Conservation (phyloP, 2,888 invertebrate species). For the Odontocerum albicorne region DNA sequence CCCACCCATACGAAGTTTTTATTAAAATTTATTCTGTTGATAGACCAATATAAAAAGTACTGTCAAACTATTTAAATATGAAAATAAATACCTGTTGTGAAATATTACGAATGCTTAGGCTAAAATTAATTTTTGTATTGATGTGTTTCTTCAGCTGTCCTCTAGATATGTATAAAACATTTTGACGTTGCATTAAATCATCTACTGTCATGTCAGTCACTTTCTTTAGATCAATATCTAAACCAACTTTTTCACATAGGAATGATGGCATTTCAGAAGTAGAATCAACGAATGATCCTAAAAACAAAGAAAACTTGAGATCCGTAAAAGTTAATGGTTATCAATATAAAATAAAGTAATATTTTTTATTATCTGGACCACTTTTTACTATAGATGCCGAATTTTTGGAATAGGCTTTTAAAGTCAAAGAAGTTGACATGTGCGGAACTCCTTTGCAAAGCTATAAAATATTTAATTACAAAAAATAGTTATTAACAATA, state of each 20-base stretch:
- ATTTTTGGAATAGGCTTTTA: no score
- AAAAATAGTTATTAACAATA: no score
- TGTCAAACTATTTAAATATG: background rate
- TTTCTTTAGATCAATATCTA: conserved; percentile 87
- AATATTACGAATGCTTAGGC: conserved; percentile 84
- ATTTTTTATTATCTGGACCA: no score
- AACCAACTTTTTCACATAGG: conserved; percentile 86
- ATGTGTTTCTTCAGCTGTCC: conserved; percentile 89
- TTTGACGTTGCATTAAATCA: conserved; percentile 79
- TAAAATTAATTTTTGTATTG: conserved; percentile 89
- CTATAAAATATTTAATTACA: no score
- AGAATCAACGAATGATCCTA: conserved; percentile 51
- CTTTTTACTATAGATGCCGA: no score
- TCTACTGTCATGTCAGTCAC: conserved; percentile 88
- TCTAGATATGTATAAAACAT: conserved; percentile 83
- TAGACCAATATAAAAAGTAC: conserved; percentile 1
- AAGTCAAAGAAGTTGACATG: no score
- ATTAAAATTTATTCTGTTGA: no score
- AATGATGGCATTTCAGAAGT: conserved; percentile 84
- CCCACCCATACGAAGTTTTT: no score
- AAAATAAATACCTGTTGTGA: conserved; percentile 74
- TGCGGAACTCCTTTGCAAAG: no score
- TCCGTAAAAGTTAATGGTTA: background rate
- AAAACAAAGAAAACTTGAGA: background rate
- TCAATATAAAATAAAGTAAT: background rate